phyloP scores from a whole-genome alignment of 2,888 invertebrate genomes.

The Empis livida region DNA sequence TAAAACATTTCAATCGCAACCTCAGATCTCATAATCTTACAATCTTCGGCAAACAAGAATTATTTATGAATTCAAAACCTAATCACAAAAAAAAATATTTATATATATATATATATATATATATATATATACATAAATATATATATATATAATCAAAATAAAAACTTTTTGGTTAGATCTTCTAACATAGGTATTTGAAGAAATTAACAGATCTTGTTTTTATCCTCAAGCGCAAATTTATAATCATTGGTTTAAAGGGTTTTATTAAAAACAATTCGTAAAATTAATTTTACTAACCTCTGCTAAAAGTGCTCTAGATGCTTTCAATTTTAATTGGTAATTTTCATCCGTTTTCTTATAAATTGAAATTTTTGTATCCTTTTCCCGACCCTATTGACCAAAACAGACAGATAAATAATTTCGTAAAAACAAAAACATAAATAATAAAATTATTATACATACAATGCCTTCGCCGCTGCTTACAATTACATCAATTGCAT shows the following conservation, averaged over 20 bases:
- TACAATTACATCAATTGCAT: constrained; percentile 95
- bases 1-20: not conserved
- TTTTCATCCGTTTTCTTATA: constrained; percentile 97
- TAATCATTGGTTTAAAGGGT: constrained; percentile 15
- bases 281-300: constrained; percentile 41
- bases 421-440: not conserved
- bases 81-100: not conserved
- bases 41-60: constrained; percentile 10
- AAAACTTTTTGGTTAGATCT: too few relatives aligned
- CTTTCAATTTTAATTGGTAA: constrained; percentile 94
- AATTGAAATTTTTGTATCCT: constrained; percentile 90
- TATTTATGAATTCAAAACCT: not conserved
- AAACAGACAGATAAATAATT: not conserved
- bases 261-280: not conserved
- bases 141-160: too few relatives aligned
- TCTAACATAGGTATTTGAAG: too few relatives aligned
- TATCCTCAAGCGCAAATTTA: constrained; percentile 14
- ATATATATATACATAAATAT: too few relatives aligned
- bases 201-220: not conserved
- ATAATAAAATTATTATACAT: constrained; percentile 25
- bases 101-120: too few relatives aligned
- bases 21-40: constrained; percentile 23
- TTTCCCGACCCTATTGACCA: constrained; percentile 60
- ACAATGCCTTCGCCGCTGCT: constrained; percentile 91
- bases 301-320: constrained; percentile 82